Evolutionary conservation across 2,113 vertebrate species (phyloP).

Genomic region (human (Homo sapiens)): DNA sequence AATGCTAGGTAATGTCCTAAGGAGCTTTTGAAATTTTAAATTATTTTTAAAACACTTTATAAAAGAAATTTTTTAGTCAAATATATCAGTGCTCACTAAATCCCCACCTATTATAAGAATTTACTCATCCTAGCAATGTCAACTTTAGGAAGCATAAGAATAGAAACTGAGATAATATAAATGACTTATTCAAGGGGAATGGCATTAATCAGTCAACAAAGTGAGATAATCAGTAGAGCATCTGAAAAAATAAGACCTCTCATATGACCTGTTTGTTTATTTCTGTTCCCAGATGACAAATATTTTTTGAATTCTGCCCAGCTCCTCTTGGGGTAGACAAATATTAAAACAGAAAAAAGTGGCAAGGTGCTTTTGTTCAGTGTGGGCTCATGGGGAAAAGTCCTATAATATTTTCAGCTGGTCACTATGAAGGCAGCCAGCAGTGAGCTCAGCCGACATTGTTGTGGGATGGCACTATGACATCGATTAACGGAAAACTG

Average conservation of each 20-base stretch:
- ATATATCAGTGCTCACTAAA: not conserved
- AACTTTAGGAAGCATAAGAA: not conserved
- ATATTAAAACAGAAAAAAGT: conserved; percentile 55
- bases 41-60: conserved; percentile 14
- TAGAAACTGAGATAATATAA: not conserved
- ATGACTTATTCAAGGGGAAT: conserved; percentile 10
- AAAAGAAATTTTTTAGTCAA: conserved; percentile 20
- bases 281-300: conserved; percentile 44
- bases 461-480: not conserved
- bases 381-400: conserved; percentile 34
- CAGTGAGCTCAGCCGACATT: not conserved
- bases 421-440: conserved; percentile 62
- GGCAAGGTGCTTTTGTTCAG: conserved; percentile 32
- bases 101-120: not conserved
- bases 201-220: conserved; percentile 15
- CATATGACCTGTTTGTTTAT: conserved; percentile 37
- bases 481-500: not conserved
- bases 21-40: not conserved
- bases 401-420: conserved; percentile 38
- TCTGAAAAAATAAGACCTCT: conserved; percentile 26
- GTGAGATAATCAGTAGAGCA: not conserved
- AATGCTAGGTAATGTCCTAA: not conserved
- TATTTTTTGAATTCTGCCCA: conserved; percentile 33
- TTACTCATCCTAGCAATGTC: not conserved
- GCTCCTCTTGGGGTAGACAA: conserved; percentile 4